A percentile compares a stretch with the other conserved stretches of the same genome.
These are phyloP conservation scores for Hipposideros larvatus DNA, from an alignment of 2,797 vertebrate species.

Conservation along the genomic window DNA sequence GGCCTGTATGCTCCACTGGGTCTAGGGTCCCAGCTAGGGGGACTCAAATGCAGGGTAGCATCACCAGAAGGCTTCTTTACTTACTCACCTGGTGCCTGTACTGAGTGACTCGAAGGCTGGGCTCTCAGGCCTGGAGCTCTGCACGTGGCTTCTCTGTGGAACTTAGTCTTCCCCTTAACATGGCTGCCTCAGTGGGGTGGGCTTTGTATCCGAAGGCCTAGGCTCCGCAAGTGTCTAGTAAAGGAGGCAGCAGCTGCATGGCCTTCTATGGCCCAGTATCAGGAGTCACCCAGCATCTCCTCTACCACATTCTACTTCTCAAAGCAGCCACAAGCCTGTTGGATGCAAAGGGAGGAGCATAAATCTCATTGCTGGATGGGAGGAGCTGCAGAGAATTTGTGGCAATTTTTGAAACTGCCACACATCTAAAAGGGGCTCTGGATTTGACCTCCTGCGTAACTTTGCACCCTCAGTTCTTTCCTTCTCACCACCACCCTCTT, in stretches of 20 bases:
- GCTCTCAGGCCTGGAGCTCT: background rate
- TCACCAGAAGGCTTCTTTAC: background rate
- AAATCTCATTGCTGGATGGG: background rate
- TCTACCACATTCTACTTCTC: background rate
- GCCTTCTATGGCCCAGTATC: background rate
- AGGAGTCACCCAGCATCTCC: background rate
- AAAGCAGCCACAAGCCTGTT: background rate
- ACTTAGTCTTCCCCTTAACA: background rate
- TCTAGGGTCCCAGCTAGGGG: background rate
- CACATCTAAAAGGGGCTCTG: background rate
- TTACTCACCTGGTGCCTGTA: background rate
- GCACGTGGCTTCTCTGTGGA: background rate
- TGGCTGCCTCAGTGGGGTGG: background rate
- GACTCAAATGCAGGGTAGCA: background rate
- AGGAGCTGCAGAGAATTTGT: background rate
- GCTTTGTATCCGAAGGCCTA: background rate
- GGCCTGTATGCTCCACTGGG: background rate
- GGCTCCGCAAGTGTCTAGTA: background rate
- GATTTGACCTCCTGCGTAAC: background rate
- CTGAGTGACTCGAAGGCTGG: background rate
- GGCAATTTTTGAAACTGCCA: background rate
- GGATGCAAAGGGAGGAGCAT: background rate
- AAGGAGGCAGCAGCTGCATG: background rate
- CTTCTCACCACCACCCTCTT: background rate
- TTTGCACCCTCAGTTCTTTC: background rate